Evolutionary conservation across 2,113 vertebrate species (phyloP).

Genomic region (Lasiurus cinereus): DNA sequence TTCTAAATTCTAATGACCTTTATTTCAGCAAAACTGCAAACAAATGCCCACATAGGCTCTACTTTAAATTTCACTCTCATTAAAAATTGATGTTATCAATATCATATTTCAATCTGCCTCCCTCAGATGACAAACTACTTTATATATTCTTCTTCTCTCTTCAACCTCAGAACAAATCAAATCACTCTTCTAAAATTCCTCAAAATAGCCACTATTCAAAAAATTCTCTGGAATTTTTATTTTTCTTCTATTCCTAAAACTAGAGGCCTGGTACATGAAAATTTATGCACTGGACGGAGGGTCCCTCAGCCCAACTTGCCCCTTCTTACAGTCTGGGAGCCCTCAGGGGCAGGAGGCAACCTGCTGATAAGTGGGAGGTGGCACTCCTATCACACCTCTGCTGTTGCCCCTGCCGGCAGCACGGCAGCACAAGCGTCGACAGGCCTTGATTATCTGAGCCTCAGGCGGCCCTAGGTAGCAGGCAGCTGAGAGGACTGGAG

Average conservation of each 20-base stretch:
- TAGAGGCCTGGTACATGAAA: too few relatives aligned
- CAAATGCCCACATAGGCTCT: neutral
- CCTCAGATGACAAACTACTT: neutral
- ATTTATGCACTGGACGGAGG: too few relatives aligned
- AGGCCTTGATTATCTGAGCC: too few relatives aligned
- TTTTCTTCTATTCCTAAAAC: neutral
- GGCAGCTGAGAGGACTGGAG: too few relatives aligned
- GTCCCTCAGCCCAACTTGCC: too few relatives aligned
- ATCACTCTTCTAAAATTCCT: neutral
- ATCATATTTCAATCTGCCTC: neutral
- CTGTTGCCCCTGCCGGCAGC: too few relatives aligned
- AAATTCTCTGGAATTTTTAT: neutral
- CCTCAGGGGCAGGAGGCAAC: too few relatives aligned
- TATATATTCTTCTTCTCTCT: neutral
- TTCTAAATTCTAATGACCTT: neutral
- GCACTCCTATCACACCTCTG: too few relatives aligned
- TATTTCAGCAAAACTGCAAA: neutral
- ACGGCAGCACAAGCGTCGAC: too few relatives aligned
- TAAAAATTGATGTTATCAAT: constrained; percentile 27
- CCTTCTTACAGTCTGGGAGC: too few relatives aligned
- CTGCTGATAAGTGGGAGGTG: too few relatives aligned
- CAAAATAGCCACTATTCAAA: neutral
- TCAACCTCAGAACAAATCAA: neutral
- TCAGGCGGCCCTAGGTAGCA: too few relatives aligned
- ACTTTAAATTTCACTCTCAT: constrained; percentile 30